Evolutionary conservation across 2,113 vertebrate species (phyloP), one percentile per base, ranked within the genome.

Genomic region (Pristiophorus japonicus): DNA sequence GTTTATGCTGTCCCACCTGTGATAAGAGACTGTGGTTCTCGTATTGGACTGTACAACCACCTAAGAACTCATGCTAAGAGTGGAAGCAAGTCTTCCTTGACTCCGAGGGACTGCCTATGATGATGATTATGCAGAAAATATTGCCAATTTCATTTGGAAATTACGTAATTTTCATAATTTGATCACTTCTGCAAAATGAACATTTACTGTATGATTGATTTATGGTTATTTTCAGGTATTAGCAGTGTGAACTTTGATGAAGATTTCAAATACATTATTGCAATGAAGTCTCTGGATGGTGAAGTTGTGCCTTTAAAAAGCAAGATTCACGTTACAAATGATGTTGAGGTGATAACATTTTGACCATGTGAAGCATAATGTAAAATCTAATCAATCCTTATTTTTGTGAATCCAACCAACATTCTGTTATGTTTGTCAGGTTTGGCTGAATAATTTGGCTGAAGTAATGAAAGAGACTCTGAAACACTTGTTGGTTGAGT

Each of bases 241-340:
- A 98, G 98, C 97, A 99, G 98, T 96, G 99, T 99, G 93, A 97
- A 97, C 91, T 99, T 99, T 97, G 99, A 99, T 97, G 97, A 98
- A 22, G 97, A 98, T 75, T 98, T 97, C 96, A 98, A 98, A 96
- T 96, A 98, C 96, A 99, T 99, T 96, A 97, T 97, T 95, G 98
- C 98, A 95, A 99, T 99, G 98, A 98, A 98, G 96, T 99, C 99
- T 95, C 97, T 98, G 96, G 98, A 99, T 96, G 99, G 99, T 95
- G 99, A 99, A 97, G 96, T 97, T n/a, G 99, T 99, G 22, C 97
- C 97, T 73, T 97, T 99, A 96, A 98, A 97, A 97, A 99, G 98
- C 96, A 97, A 97, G 96, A 97, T 99, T 95, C 97, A 97, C 96
- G 97, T 99, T 87, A 98, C 98, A 96, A 98, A 97, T 96, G 97